Evolutionary conservation across 2,888 invertebrate species (phyloP), one percentile per base, ranked within the genome.

Genomic region (Ctena decussata): DNA sequence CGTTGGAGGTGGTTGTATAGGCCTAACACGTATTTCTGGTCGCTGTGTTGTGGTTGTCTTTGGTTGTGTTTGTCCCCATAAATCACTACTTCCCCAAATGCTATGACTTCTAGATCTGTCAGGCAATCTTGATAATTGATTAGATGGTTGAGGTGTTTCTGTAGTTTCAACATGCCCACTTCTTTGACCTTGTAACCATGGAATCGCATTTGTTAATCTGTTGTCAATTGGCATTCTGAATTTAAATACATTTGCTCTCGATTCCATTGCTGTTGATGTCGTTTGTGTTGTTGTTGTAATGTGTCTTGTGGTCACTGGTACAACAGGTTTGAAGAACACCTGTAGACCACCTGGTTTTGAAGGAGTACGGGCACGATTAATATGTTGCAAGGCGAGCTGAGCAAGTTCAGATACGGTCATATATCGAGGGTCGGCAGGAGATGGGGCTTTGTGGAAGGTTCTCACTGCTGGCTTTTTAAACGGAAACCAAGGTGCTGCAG

Each of bases 401-500:
- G 87, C 81, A 24, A 87, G 76, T 49, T 87, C 87, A 12, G 82
- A 65, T 6, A 82, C 76, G 18, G 77, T 78, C 83, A 87, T 80
- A 39, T 78, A 80, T 21, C 82, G 65, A 0, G 84, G 84, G 39
- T 84, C 60, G 8, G 73, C 0, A 27, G 39, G 65, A 6, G 30
- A 8, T 21, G 60, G 35, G 41, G 41, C 0, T 27, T 57, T 57
- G 11, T 3, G 11, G n/a, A 57, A 57, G 8, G 57, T 21, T 57
- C 57, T 2, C 5, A n/a, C 21, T 15, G 53, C 21, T 35, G 12
- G 32, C 35, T 65, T 18, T 27, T 35, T 27, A 21, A 35, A 35
- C 1, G 32, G 18, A 35, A 30, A 65, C 32, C 11, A 32, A 30
- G 15, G 41, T 2, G 27, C 32, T 24, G 30, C 30, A 15, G 46